These are phyloP conservation scores for Bombyx huttoni DNA, from an alignment of 2,888 invertebrate species.

Conservation along the genomic window DNA sequence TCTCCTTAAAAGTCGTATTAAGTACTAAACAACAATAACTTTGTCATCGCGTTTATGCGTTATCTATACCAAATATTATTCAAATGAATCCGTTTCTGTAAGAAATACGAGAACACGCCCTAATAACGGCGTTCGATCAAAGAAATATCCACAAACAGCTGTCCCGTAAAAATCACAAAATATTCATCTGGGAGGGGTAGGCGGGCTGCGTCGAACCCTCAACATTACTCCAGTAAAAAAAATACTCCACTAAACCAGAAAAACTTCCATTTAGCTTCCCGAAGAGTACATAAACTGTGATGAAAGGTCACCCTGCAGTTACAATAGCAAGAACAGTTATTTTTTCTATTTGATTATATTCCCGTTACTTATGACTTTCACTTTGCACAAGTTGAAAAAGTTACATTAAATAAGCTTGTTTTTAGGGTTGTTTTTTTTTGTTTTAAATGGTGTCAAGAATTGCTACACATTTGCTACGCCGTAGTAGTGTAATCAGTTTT, in stretches of 20 bases:
- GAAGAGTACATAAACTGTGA: constrained; percentile 37
- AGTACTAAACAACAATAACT: not conserved
- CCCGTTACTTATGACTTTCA: constrained; percentile 11
- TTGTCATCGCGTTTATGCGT: not conserved
- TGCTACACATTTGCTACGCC: no score
- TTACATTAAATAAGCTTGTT: no score
- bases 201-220: constrained; percentile 10
- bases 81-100: not conserved
- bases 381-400: no score
- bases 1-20: no score
- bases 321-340: constrained; percentile 25
- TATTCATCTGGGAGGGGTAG: constrained; percentile 18
- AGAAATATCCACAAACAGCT: constrained; percentile 9
- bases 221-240: constrained; percentile 21
- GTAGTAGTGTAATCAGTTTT: no score
- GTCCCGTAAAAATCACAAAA: constrained; percentile 24
- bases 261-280: constrained; percentile 36
- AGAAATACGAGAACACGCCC: not conserved
- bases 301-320: constrained; percentile 31
- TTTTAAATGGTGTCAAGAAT: no score
- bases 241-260: constrained; percentile 31
- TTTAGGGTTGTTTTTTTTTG: no score
- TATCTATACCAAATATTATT: not conserved
- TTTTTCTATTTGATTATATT: constrained; percentile 20
- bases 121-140: constrained; percentile 19